Percentiles rank a stretch among this genome's conserved stretches.
These are phyloP conservation scores for Tholera decimalis DNA, from an alignment of 2,888 invertebrate genomes.

Conservation along the genomic window DNA sequence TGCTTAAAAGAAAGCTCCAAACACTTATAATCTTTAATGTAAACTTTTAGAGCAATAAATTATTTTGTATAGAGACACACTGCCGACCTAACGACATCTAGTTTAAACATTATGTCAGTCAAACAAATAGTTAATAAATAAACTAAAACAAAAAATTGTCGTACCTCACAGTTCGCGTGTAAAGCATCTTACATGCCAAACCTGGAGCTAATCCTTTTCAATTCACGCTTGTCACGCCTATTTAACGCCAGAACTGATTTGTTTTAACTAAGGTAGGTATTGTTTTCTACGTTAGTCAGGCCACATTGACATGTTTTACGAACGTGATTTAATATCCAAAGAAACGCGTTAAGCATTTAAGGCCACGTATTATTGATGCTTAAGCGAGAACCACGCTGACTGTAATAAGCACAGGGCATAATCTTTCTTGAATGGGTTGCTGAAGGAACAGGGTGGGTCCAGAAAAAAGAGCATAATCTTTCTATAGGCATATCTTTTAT, in stretches of 20 bases:
- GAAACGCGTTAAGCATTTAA: constrained; percentile 44
- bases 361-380: constrained; percentile 46
- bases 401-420: constrained; percentile 38
- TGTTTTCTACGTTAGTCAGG: constrained; percentile 26
- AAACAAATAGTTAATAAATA: background rate
- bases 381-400: constrained; percentile 28
- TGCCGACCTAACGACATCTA: background rate
- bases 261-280: constrained; percentile 16
- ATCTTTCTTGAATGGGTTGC: too few relatives aligned
- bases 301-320: constrained; percentile 23
- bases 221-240: constrained; percentile 29
- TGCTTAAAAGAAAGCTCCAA: background rate
- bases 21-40: too few relatives aligned
- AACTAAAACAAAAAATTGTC: constrained; percentile 12
- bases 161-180: background rate
- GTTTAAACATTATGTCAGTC: background rate
- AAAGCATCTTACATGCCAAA: constrained; percentile 7
- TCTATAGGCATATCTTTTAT: constrained; percentile 13
- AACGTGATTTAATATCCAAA: constrained; percentile 25
- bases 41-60: too few relatives aligned
- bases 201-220: constrained; percentile 28
- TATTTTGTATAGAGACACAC: background rate
- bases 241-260: constrained; percentile 21
- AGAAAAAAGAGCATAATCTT: too few relatives aligned
- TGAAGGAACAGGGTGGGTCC: too few relatives aligned